Evolutionary conservation across 2,888 invertebrate genomes (phyloP).

Genomic region (Cheilosia vernalis): DNA sequence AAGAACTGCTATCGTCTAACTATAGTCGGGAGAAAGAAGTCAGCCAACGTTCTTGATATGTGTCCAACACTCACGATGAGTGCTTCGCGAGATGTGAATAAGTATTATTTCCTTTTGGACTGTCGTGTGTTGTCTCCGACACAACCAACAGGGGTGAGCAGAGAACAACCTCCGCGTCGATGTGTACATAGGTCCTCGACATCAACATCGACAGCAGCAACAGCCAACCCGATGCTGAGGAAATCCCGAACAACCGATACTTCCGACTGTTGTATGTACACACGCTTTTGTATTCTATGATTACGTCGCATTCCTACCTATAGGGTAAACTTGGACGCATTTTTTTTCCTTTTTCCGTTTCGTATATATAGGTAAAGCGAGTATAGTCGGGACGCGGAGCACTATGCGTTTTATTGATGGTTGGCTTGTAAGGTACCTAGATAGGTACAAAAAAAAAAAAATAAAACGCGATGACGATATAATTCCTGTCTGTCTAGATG

Average conservation of each 20-base stretch:
- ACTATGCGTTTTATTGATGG: constrained; percentile 35
- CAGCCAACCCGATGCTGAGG: constrained; percentile 69
- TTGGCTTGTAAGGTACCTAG: neutral
- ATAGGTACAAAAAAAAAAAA: neutral
- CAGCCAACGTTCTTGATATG: constrained; percentile 32
- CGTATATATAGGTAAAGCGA: neutral
- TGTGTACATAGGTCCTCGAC: constrained; percentile 67
- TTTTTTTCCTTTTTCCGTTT: constrained; percentile 12
- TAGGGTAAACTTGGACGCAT: constrained; percentile 50
- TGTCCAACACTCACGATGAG: constrained; percentile 60
- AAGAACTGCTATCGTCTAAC: constrained; percentile 34
- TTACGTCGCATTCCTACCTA: constrained; percentile 59
- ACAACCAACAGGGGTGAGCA: constrained; percentile 59
- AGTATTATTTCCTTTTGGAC: constrained; percentile 53
- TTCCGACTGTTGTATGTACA: constrained; percentile 62
- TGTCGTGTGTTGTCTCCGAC: constrained; percentile 55
- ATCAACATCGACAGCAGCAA: constrained; percentile 55
- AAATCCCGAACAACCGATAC: constrained; percentile 63
- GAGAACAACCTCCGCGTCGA: constrained; percentile 66
- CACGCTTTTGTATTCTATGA: constrained; percentile 43
- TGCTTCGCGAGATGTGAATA: constrained; percentile 60
- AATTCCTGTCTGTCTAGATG: constrained; percentile 43
- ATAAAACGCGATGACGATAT: constrained; percentile 32
- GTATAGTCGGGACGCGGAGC: neutral
- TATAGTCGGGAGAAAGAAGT: constrained; percentile 30